phyloP scores from a whole-genome alignment of 2,797 vertebrate genomes.

The Peromyscus aztecus region DNA sequence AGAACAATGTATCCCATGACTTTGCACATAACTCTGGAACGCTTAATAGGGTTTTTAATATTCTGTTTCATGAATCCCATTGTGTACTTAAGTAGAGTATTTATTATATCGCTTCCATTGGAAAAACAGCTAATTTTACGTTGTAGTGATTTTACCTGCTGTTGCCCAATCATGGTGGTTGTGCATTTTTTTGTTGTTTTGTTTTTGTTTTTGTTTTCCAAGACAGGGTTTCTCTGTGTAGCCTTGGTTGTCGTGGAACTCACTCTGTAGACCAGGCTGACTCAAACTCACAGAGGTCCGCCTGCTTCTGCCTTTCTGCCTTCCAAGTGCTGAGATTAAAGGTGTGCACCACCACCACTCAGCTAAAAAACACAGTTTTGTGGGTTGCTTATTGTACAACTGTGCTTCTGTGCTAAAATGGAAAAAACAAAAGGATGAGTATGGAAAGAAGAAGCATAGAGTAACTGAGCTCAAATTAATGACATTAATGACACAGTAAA shows the following conservation, averaged over 20 bases:
- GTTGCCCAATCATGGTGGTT: conserved; percentile 65
- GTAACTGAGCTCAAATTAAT: conserved; percentile 72
- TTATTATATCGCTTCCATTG: conserved; percentile 52
- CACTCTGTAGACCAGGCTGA: not conserved
- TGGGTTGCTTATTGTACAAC: conserved; percentile 77
- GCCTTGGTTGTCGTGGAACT: not conserved
- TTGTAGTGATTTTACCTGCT: conserved; percentile 72
- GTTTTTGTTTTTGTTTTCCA: not conserved
- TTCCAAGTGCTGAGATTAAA: not conserved
- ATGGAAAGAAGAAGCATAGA: not conserved
- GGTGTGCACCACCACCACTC: not conserved
- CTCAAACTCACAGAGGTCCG: not conserved
- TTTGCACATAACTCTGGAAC: conserved; percentile 50
- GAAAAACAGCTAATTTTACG: conserved; percentile 76
- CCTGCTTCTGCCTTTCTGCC: not conserved
- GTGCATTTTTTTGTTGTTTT: not conserved
- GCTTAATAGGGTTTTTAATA: conserved; percentile 60
- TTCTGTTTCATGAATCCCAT: conserved; percentile 53
- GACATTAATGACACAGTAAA: conserved; percentile 76
- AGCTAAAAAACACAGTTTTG: conserved; percentile 49
- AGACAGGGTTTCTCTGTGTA: not conserved
- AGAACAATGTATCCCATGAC: conserved; percentile 7
- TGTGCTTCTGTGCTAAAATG: conserved; percentile 80
- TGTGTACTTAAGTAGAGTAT: conserved; percentile 63
- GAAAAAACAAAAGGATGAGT: conserved; percentile 3